A percentile compares a stretch with the other conserved stretches of the same genome.
These are phyloP conservation scores for Adelognathus sp. DNA, from an alignment of 2,888 invertebrate species.

Conservation along the genomic window DNA sequence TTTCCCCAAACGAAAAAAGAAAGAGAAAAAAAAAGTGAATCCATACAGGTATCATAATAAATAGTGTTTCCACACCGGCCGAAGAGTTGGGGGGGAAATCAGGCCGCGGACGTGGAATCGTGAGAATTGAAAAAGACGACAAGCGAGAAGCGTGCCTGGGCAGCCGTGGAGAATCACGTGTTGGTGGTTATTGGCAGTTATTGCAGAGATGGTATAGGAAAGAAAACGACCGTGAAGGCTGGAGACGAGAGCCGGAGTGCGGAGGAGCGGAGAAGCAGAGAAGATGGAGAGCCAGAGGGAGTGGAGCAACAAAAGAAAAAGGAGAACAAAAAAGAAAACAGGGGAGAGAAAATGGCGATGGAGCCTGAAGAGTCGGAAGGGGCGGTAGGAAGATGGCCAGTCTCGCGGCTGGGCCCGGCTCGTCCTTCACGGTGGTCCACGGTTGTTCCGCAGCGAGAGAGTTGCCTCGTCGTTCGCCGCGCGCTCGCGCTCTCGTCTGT, in stretches of 20 bases:
- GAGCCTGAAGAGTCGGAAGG: slow-evolving; percentile 62
- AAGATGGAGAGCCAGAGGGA: slow-evolving; percentile 27
- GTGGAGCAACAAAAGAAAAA: slow-evolving; percentile 29
- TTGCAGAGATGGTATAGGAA: slow-evolving; percentile 66
- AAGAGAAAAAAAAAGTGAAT: no score
- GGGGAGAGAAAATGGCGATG: slow-evolving; percentile 50
- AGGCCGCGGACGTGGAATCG: neutral
- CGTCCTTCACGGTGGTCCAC: slow-evolving; percentile 78
- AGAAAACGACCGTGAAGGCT: slow-evolving; percentile 37
- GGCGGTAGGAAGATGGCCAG: slow-evolving; percentile 67
- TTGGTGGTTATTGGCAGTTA: slow-evolving; percentile 77
- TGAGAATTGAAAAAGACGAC: slow-evolving; percentile 17
- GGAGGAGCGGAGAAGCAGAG: slow-evolving; percentile 23
- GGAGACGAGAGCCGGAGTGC: no score
- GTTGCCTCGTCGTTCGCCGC: slow-evolving; percentile 29
- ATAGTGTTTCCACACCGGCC: slow-evolving; percentile 16
- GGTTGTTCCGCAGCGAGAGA: slow-evolving; percentile 64
- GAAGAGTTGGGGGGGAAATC: slow-evolving; percentile 1
- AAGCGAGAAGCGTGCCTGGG: slow-evolving; percentile 42
- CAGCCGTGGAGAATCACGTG: slow-evolving; percentile 76
- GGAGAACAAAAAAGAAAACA: slow-evolving; percentile 37
- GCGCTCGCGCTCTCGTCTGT: no score
- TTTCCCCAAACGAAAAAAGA: slow-evolving; percentile 26
- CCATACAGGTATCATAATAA: slow-evolving; percentile 21
- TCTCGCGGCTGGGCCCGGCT: slow-evolving; percentile 55